These are phyloP conservation scores for Vespertilio murinus DNA, from an alignment of 2,797 vertebrate genomes.

Conservation along the genomic window DNA sequence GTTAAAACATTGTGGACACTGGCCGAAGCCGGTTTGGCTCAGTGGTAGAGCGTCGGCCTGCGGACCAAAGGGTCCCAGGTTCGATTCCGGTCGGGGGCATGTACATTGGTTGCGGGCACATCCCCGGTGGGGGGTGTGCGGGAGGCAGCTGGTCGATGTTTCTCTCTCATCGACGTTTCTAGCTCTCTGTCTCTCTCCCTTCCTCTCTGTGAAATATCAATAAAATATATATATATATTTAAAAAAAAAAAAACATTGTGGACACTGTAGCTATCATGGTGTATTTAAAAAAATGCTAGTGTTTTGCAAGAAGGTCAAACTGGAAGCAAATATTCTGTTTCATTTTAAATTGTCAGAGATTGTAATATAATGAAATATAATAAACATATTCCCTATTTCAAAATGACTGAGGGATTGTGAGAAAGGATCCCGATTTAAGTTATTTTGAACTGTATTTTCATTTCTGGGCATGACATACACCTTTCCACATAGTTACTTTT, in stretches of 20 bases:
- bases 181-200: too few species aligned
- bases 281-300: background rate
- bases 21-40: too few species aligned
- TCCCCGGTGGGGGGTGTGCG: too few species aligned
- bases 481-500: background rate
- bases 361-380: background rate
- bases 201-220: too few species aligned
- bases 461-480: background rate
- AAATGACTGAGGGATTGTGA: background rate
- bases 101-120: too few species aligned
- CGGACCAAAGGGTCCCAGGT: too few species aligned
- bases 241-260: too few species aligned
- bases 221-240: too few species aligned
- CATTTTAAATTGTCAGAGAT: slow-evolving; percentile 22
- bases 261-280: background rate
- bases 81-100: too few species aligned
- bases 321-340: background rate
- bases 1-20: background rate
- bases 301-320: slow-evolving; percentile 30
- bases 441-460: background rate
- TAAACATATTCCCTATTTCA: background rate
- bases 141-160: too few species aligned
- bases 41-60: too few species aligned
- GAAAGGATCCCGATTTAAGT: background rate
- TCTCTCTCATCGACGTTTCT: too few species aligned